These are phyloP conservation scores for Acronicta aceris DNA, from an alignment of 2,888 invertebrate species.

Conservation along the genomic window DNA sequence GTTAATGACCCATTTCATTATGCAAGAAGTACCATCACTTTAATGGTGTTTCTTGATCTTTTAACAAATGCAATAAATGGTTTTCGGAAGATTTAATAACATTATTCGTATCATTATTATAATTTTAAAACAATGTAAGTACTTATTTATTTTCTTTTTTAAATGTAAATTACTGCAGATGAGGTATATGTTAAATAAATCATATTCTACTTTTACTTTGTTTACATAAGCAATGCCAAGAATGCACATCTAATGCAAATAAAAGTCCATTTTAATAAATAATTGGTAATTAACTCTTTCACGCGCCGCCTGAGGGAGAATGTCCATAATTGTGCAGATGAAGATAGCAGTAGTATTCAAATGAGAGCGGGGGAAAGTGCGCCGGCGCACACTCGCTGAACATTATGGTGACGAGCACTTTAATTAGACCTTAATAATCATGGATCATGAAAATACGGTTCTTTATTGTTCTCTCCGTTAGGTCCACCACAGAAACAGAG, in stretches of 20 bases:
- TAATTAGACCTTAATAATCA: slow-evolving; percentile 36
- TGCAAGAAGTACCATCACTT: too few relatives aligned
- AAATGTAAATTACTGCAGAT: too few relatives aligned
- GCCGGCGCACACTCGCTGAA: slow-evolving; percentile 49
- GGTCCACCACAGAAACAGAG: not conserved
- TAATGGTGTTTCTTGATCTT: too few relatives aligned
- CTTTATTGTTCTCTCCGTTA: not conserved
- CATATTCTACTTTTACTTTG: not conserved
- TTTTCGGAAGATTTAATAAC: too few relatives aligned
- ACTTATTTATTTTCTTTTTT: too few relatives aligned
- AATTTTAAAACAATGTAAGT: too few relatives aligned
- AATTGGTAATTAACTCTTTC: slow-evolving; percentile 50
- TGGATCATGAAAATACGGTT: slow-evolving; percentile 3
- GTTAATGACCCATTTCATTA: too few relatives aligned
- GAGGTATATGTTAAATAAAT: not conserved
- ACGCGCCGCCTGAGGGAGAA: slow-evolving; percentile 54
- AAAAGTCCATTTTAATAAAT: slow-evolving; percentile 38
- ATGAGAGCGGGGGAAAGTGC: slow-evolving; percentile 69
- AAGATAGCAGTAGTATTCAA: slow-evolving; percentile 67
- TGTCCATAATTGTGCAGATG: slow-evolving; percentile 64
- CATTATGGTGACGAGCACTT: slow-evolving; percentile 26
- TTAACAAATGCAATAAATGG: too few relatives aligned
- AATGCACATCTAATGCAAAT: slow-evolving; percentile 38
- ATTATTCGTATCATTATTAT: too few relatives aligned
- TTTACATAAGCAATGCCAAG: slow-evolving; percentile 8